A percentile compares a stretch with the other conserved stretches of the same genome.
These are phyloP conservation scores for Leucania comma DNA, from an alignment of 2,888 invertebrate genomes.

Conservation along the genomic window DNA sequence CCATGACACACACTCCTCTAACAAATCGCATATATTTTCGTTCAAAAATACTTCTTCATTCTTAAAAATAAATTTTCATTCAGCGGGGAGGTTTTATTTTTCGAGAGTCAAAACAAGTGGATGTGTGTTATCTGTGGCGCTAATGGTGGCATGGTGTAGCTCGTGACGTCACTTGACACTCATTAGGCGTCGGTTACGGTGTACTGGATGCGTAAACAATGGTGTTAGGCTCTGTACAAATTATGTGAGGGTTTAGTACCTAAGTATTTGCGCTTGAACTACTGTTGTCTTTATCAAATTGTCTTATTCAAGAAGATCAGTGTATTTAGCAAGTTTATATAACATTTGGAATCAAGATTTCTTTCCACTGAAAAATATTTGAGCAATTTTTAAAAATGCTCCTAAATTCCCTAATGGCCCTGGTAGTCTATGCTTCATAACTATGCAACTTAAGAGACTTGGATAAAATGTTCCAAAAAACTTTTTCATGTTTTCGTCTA, in stretches of 20 bases:
- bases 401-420: background rate
- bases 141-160: conserved; percentile 71
- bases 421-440: background rate
- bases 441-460: conserved; percentile 27
- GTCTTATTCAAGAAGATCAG: background rate
- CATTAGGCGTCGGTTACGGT: conserved; percentile 68
- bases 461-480: conserved; percentile 5
- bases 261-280: background rate
- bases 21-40: conserved; percentile 42
- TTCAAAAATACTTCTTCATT: conserved; percentile 44
- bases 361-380: background rate
- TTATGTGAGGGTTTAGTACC: conserved; percentile 41
- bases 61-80: conserved; percentile 44
- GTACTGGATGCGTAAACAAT: conserved; percentile 66
- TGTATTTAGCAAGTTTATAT: no score
- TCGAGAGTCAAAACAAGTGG: conserved; percentile 47
- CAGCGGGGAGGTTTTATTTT: conserved; percentile 62
- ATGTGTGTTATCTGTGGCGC: conserved; percentile 62
- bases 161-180: conserved; percentile 70
- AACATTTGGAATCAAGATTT: no score
- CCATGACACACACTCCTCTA: conserved; percentile 26
- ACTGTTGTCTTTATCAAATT: background rate
- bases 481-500: conserved; percentile 1
- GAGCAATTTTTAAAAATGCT: background rate
- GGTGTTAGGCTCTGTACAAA: conserved; percentile 62